phyloP scores from a whole-genome alignment of 2,113 vertebrate species.

The Callipepla californica region DNA sequence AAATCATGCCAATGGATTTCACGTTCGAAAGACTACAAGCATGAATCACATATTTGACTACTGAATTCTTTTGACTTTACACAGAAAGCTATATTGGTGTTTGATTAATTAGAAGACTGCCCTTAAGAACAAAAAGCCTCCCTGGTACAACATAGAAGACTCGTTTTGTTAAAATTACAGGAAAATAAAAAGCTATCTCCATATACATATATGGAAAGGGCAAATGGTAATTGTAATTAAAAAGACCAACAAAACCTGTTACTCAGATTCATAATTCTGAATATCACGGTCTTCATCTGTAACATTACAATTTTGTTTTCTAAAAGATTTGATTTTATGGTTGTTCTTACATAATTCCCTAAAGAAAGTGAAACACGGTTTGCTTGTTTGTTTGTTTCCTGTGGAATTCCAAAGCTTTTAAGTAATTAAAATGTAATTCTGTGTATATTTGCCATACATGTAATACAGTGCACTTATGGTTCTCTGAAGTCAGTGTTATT shows the following conservation, averaged over 20 bases:
- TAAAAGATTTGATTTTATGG: not conserved
- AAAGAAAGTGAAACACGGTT: not conserved
- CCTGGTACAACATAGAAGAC: not conserved
- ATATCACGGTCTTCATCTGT: not conserved
- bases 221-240: not conserved
- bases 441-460: not conserved
- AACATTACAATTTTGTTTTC: not conserved
- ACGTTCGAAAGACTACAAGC: not conserved
- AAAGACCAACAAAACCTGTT: not conserved
- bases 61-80: not conserved
- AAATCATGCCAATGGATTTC: not conserved
- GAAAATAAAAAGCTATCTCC: not conserved
- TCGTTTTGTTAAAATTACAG: not conserved
- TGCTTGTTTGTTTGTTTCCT: not conserved
- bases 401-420: slow-evolving; percentile 24
- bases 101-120: not conserved
- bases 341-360: not conserved
- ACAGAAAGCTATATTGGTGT: not conserved
- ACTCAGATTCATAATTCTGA: not conserved
- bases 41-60: slow-evolving; percentile 17
- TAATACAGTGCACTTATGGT: not conserved
- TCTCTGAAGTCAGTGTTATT: not conserved
- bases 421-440: slow-evolving; percentile 5
- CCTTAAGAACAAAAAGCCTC: not conserved
- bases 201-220: not conserved